Evolutionary conservation across 1,140 invertebrate species (phyloP).

Genomic region (Heliconius hewitsoni): DNA sequence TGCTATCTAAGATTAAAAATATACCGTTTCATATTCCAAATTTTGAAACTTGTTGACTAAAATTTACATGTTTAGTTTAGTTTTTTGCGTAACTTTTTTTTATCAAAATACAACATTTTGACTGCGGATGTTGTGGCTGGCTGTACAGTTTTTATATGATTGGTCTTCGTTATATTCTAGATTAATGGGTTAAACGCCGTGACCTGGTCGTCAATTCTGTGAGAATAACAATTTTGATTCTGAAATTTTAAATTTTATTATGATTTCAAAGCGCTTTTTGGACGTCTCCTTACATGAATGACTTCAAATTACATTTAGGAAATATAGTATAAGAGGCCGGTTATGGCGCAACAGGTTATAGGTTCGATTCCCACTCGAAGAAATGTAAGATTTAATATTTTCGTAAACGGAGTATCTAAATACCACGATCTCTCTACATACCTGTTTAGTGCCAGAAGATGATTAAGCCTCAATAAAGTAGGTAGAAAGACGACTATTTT

Average conservation of each 20-base stretch:
- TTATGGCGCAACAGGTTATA: too few relatives aligned
- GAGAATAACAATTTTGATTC: background rate
- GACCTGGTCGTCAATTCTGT: background rate
- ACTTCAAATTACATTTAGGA: too few relatives aligned
- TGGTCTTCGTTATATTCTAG: background rate
- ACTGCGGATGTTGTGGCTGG: background rate
- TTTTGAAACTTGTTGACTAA: background rate
- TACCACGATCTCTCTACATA: too few relatives aligned
- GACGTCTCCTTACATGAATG: too few relatives aligned
- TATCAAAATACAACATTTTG: background rate
- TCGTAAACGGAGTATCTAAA: too few relatives aligned
- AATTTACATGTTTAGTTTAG: background rate
- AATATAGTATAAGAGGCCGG: too few relatives aligned
- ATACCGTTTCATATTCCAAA: background rate
- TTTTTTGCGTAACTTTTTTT: conserved; percentile 7
- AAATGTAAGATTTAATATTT: too few relatives aligned
- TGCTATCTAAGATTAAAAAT: background rate
- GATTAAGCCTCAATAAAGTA: too few relatives aligned
- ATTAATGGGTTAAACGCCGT: conserved; percentile 6
- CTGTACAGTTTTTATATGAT: background rate
- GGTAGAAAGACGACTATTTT: too few relatives aligned
- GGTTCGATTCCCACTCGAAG: too few relatives aligned
- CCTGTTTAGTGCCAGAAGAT: too few relatives aligned
- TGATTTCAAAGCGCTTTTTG: too few relatives aligned
- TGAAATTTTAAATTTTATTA: background rate